Evolutionary conservation across 2,888 invertebrate genomes (phyloP).

Genomic region (Celastrina argiolus): DNA sequence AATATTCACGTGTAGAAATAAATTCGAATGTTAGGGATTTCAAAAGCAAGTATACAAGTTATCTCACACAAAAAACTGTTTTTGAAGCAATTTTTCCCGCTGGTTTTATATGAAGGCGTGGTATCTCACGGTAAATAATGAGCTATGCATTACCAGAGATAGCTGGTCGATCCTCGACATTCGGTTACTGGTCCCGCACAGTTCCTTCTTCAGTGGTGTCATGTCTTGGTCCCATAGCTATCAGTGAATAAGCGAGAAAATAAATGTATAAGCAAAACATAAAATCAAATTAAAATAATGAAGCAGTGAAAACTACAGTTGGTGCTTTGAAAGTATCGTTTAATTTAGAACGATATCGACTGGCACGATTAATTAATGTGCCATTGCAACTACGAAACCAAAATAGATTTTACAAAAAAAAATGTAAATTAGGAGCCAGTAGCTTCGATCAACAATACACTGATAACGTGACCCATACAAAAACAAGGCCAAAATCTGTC

Average conservation of each 20-base stretch:
- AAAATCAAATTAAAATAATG: conserved; percentile 38
- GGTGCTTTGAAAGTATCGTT: neutral
- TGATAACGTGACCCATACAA: too few relatives aligned
- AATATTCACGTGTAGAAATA: too few relatives aligned
- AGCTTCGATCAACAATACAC: too few relatives aligned
- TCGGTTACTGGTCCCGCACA: conserved; percentile 85
- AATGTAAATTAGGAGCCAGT: too few relatives aligned
- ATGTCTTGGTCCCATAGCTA: conserved; percentile 94
- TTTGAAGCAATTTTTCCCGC: neutral
- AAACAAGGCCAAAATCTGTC: too few relatives aligned
- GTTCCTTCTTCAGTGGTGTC: conserved; percentile 88
- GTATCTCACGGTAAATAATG: neutral
- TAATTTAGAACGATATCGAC: neutral
- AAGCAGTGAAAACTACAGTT: neutral
- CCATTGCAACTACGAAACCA: too few relatives aligned
- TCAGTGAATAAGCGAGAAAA: conserved; percentile 47
- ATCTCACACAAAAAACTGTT: conserved; percentile 13
- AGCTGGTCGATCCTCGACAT: conserved; percentile 90
- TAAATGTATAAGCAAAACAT: conserved; percentile 29
- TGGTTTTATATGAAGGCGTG: neutral
- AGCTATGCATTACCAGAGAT: conserved; percentile 83
- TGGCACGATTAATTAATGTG: too few relatives aligned
- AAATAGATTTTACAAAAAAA: too few relatives aligned
- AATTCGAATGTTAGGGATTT: too few relatives aligned
- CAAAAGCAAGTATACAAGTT: neutral